phyloP scores from a whole-genome alignment of 2,113 vertebrate genomes.

The Colistium nudipinnis region DNA sequence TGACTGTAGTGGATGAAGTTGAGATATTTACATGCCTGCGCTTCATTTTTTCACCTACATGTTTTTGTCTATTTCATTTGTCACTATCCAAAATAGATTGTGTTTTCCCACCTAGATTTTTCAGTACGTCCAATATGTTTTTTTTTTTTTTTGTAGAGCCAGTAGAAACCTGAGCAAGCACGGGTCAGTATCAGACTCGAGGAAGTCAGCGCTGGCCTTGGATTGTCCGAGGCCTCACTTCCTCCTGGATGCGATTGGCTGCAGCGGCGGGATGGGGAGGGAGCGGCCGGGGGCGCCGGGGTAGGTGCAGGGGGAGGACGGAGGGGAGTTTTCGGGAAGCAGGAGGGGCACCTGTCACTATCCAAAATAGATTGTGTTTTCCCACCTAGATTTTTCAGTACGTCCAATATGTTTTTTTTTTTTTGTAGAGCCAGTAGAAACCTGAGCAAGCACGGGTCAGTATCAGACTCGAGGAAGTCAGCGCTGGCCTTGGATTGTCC shows the following conservation, averaged over 20 bases:
- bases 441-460: neutral
- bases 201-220: constrained; percentile 1
- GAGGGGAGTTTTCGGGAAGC: constrained; percentile 71
- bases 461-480: neutral
- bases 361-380: no score
- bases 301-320: constrained; percentile 52
- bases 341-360: constrained; percentile 60
- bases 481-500: constrained; percentile 1
- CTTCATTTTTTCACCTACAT: no score
- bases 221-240: constrained; percentile 22
- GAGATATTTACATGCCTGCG: no score
- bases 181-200: neutral
- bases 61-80: no score
- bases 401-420: no score
- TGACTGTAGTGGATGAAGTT: no score
- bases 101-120: no score
- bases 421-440: neutral
- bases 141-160: no score
- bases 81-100: no score
- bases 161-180: no score
- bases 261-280: constrained; percentile 34
- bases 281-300: constrained; percentile 21
- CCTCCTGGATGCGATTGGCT: constrained; percentile 17
- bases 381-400: no score
- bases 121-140: no score